Conservation (phyloP, 53 echinoderm and acorn worm species). For the Astropecten irregularis region DNA sequence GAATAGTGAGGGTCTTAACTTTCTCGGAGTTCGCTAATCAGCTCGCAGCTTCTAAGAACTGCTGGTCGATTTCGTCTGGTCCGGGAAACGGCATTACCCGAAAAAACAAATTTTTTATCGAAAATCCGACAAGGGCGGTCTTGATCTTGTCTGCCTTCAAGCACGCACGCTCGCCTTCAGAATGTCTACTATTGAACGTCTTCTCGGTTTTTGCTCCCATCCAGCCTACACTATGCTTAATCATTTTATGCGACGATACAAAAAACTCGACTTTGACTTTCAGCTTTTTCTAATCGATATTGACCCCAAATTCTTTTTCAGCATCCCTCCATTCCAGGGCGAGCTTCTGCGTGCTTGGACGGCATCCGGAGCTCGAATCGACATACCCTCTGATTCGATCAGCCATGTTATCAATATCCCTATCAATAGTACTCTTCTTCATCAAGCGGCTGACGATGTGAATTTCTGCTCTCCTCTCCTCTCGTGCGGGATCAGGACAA, state of each 20-base stretch:
- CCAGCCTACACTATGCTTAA: no score
- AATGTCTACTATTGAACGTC: neutral
- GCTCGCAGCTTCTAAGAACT: conserved; percentile 13
- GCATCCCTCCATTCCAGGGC: conserved; percentile 5
- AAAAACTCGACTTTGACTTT: neutral
- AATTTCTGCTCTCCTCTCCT: conserved; percentile 15
- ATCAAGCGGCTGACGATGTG: neutral
- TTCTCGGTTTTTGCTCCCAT: neutral
- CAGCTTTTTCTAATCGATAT: neutral
- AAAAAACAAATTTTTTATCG: neutral
- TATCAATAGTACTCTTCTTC: neutral
- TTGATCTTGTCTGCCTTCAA: no score
- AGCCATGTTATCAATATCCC: conserved; percentile 11
- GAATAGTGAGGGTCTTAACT: conserved; percentile 35
- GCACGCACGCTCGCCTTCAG: conserved; percentile 15
- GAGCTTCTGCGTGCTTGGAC: no score
- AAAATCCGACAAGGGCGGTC: no score
- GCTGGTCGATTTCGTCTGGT: conserved; percentile 5
- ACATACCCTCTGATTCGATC: neutral
- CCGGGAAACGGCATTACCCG: neutral
- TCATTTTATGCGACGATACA: conserved; percentile 2
- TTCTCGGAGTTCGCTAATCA: conserved; percentile 48
- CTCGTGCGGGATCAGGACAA: neutral
- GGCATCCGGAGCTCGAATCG: conserved; percentile 24
- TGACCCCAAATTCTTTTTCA: neutral